Evolutionary conservation across 2,113 vertebrate species (phyloP).

Genomic region (Grus americana): DNA sequence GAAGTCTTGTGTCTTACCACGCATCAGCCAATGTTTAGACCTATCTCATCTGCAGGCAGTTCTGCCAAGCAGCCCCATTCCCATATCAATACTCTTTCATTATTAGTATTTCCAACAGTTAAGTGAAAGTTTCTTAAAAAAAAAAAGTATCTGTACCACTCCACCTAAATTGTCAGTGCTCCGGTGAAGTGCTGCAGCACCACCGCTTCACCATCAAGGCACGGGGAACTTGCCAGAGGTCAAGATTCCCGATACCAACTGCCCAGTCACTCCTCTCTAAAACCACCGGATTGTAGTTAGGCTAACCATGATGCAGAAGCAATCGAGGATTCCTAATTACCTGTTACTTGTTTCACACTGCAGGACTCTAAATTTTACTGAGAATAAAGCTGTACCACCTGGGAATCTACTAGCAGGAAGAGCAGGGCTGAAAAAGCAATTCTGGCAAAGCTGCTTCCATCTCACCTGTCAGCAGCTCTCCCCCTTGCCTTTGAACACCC

Average conservation of each 20-base stretch:
- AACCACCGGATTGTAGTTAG: too few relatives aligned
- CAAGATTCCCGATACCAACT: background rate
- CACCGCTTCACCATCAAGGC: background rate
- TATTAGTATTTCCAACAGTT: background rate
- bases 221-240: background rate
- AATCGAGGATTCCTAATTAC: background rate
- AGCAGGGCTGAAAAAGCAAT: background rate
- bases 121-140: background rate
- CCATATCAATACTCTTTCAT: background rate
- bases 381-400: background rate
- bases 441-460: background rate
- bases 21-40: background rate
- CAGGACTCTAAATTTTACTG: background rate
- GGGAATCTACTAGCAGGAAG: background rate
- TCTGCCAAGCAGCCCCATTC: background rate
- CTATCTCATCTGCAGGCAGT: background rate
- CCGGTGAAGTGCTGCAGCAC: background rate
- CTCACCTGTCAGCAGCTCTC: background rate
- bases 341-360: background rate
- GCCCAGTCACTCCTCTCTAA: background rate
- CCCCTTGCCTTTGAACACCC: background rate
- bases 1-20: fast-evolving
- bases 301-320: background rate
- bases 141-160: background rate
- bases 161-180: fast-evolving